Base-by-base conservation (phyloP, 1,140 invertebrate genomes). In the Hyposmocoma kahamanoa region DNA sequence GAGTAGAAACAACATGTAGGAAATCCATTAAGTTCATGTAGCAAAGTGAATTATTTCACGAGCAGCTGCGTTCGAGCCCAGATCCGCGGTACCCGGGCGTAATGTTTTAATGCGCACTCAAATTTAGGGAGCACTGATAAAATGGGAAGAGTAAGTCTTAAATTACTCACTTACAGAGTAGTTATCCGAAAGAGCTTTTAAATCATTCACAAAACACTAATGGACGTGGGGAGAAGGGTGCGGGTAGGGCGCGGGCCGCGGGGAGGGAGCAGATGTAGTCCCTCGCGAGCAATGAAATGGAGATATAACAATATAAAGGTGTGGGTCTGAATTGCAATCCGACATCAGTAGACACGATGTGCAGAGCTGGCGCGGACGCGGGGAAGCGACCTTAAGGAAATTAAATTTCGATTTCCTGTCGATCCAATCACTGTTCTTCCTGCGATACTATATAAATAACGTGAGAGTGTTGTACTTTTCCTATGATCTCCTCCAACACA, bases 201-300 rank as follows among this genome's bases (percentile, higher is more conserved):
- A 85, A 85, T 85, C 81, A 85, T 85, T 85, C 81, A 85, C 81
- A 85, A 85, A 85, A 85, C 81, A 85, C 81, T 84, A 84, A 85
- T 85, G 81, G 81, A 84, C 81, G 79, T 77, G 73, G 76, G 73
- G 77, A 66, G 49, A 61, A 62, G 71, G 62, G 60, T 34, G 66
- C 54, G 67, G 60, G 56, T 19, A 10, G 46, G 20, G 32, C 6
- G 21, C 24, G 39, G 44, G 63, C 45, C 32, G 56, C 52, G 50
- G 53, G 56, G 53, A 59, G 55, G 24, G 62, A 71, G 68, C 73
- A 79, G 73, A 74, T 82, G 75, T 72, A 79, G 55, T 84, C 81
- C 78, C 78, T 54, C 54, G 70, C 72, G 73, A 70, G 76, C 81
- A 81, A 84, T 83, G 81, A 83, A 82, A 84, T 79, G 63, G 72